phyloP scores from a whole-genome alignment of 1,140 invertebrate genomes.

The Zelostemma sp. region DNA sequence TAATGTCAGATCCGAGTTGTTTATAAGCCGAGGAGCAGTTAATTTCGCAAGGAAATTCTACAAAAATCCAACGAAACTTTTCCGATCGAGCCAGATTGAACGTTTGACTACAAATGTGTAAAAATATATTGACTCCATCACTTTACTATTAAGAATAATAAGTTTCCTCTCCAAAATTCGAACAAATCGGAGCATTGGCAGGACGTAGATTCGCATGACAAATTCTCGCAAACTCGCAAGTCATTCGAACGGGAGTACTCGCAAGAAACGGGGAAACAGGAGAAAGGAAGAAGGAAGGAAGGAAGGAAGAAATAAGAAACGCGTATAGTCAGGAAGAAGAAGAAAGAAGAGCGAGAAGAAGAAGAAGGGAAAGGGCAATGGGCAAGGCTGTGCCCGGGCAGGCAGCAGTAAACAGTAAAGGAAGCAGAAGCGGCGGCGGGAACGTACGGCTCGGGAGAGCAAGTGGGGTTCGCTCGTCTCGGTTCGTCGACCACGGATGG shows the following conservation, averaged over 20 bases:
- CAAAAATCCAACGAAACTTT: not conserved
- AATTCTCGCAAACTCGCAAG: no score
- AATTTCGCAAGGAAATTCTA: not conserved
- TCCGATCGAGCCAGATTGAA: no score
- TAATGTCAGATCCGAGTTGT: not conserved
- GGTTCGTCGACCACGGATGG: constrained; percentile 67
- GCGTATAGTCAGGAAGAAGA: constrained; percentile 14
- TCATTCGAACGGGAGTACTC: no score
- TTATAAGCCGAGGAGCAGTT: not conserved
- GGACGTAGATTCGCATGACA: no score
- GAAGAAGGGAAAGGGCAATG: constrained; percentile 41
- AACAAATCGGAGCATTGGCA: no score
- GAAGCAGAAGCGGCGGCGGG: constrained; percentile 44
- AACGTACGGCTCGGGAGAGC: constrained; percentile 39
- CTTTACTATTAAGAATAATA: no score
- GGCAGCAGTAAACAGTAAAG: constrained; percentile 51
- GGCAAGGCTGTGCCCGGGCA: constrained; percentile 50
- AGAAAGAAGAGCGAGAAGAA: no score
- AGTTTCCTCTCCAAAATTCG: no score
- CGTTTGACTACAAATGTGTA: no score
- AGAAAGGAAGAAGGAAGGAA: constrained; percentile 1
- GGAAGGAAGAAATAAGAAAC: constrained; percentile 40
- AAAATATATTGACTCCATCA: no score
- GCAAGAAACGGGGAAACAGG: constrained; percentile 15
- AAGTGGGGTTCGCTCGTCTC: constrained; percentile 57